Evolutionary conservation across 2,797 vertebrate genomes (phyloP).

Genomic region (Kryptopterus vitreolus): DNA sequence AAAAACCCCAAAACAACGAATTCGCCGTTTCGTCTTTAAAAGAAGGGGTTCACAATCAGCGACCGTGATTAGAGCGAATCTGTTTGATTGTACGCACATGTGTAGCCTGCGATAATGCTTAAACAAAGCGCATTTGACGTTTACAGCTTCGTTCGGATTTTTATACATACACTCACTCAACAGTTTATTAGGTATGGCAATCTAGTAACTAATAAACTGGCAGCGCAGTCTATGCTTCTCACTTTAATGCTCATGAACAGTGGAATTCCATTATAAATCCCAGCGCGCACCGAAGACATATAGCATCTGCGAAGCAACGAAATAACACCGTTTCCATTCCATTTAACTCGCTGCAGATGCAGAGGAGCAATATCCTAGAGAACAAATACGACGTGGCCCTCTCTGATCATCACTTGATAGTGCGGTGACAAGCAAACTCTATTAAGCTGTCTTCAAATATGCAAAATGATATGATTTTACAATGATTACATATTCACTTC

Average conservation of each 20-base stretch:
- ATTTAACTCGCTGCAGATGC: constrained; percentile 58
- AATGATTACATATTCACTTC: constrained; percentile 99
- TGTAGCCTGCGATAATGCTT: background rate
- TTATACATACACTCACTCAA: constrained; percentile 13
- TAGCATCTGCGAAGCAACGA: constrained; percentile 54
- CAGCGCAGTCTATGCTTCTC: constrained; percentile 23
- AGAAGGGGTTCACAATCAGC: constrained; percentile 4
- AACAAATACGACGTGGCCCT: constrained; percentile 65
- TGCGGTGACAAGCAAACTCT: constrained; percentile 91
- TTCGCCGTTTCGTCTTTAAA: background rate
- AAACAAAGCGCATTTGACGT: constrained; percentile 23
- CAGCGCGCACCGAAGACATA: constrained; percentile 49
- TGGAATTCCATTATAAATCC: constrained; percentile 57
- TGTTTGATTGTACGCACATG: background rate
- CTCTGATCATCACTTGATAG: constrained; percentile 78
- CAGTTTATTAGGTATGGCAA: constrained; percentile 28
- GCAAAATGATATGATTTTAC: constrained; percentile 99
- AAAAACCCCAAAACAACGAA: too few relatives aligned
- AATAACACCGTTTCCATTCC: constrained; percentile 54
- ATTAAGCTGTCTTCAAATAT: constrained; percentile 99
- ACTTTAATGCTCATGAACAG: constrained; percentile 46
- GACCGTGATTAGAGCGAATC: background rate
- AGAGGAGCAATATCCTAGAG: constrained; percentile 63
- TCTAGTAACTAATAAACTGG: constrained; percentile 26
- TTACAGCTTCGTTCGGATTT: constrained; percentile 32